Conservation (phyloP, 1,140 invertebrate species). For the Hyles vespertilio region DNA sequence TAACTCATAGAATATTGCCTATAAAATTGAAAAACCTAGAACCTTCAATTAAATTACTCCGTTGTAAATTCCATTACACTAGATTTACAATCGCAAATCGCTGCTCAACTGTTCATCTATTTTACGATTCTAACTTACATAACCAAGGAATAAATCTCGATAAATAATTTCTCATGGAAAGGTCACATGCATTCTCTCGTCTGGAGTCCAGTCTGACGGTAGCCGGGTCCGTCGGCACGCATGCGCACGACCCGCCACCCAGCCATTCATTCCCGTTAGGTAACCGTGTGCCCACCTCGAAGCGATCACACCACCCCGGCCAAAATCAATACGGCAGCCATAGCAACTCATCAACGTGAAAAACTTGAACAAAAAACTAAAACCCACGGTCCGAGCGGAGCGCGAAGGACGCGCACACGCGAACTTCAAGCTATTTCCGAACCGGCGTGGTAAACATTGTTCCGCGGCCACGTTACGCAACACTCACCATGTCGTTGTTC, state of each 20-base stretch:
- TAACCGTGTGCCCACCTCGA: slow-evolving; percentile 1
- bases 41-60: no score
- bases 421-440: slow-evolving; percentile 43
- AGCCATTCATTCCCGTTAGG: slow-evolving; percentile 8
- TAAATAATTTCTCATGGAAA: neutral
- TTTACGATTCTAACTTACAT: no score
- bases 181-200: neutral
- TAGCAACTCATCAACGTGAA: slow-evolving; percentile 5
- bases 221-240: neutral
- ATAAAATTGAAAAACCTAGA: no score
- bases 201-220: neutral
- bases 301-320: neutral
- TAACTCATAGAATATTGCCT: no score
- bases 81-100: no score
- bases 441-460: slow-evolving; percentile 31
- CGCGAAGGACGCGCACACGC: slow-evolving; percentile 38
- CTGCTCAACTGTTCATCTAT: no score
- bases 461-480: slow-evolving; percentile 41
- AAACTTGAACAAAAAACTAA: slow-evolving; percentile 8
- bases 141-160: no score
- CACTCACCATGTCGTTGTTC: slow-evolving; percentile 94
- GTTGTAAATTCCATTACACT: no score
- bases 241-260: neutral
- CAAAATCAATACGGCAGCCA: neutral
- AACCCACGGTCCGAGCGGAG: slow-evolving; percentile 6